Conservation (phyloP, 1,140 invertebrate genomes). For the Rhizoglyphus robini region DNA sequence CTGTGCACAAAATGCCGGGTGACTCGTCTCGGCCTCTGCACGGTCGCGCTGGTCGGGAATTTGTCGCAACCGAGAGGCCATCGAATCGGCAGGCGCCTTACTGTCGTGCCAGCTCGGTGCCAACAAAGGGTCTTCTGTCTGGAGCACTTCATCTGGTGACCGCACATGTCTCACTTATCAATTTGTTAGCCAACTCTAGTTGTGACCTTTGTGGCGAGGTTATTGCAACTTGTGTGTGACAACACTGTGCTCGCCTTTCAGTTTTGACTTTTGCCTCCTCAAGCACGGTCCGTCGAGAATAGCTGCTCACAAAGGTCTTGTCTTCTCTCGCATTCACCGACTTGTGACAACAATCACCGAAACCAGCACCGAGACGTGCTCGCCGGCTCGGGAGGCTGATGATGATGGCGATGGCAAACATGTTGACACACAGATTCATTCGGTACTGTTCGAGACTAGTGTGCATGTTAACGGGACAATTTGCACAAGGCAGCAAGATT, state of each 20-base stretch:
- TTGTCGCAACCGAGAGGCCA: background rate
- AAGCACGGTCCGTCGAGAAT: too few relatives aligned
- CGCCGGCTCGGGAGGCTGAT: too few relatives aligned
- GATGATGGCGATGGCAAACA: background rate
- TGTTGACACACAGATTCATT: background rate
- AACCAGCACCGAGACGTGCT: too few relatives aligned
- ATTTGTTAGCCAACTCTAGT: conserved; percentile 17
- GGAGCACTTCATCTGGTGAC: conserved; percentile 13
- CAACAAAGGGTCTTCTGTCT: background rate
- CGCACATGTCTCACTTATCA: conserved; percentile 11
- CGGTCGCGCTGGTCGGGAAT: background rate
- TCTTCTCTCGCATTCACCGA: too few relatives aligned
- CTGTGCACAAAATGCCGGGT: background rate
- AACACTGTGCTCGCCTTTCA: background rate
- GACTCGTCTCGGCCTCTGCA: background rate
- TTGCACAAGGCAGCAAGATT: background rate
- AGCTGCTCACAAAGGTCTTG: too few relatives aligned
- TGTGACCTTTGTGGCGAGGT: conserved; percentile 14
- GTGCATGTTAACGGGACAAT: background rate
- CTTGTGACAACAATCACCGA: too few relatives aligned
- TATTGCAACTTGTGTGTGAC: conserved; percentile 12
- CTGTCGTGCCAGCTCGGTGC: background rate
- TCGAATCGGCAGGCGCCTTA: conserved; percentile 8
- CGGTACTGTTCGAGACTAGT: background rate
- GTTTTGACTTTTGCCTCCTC: background rate